Evolutionary conservation across 1,140 invertebrate genomes (phyloP).

Genomic region (Phenacoccus solenopsis): DNA sequence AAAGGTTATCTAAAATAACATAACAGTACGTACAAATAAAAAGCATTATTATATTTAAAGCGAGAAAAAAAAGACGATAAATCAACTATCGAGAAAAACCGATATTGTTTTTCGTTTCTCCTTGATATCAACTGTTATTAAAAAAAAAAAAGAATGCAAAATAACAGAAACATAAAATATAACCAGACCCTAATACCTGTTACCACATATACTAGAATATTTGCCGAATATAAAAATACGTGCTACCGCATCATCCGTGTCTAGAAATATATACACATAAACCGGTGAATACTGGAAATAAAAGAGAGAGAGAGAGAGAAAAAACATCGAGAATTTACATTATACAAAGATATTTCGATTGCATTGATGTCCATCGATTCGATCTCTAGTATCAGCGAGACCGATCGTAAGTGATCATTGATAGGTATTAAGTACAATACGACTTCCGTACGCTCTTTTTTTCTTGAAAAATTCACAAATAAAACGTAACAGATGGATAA

Average conservation of each 20-base stretch:
- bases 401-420: neutral
- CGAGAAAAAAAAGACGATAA: neutral
- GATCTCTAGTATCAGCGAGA: neutral
- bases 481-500: no score
- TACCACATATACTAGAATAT: neutral
- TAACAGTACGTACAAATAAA: no score
- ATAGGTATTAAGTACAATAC: neutral
- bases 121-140: no score
- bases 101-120: no score
- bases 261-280: neutral
- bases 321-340: no score
- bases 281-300: neutral
- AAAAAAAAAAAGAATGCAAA: neutral
- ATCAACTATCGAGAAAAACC: neutral
- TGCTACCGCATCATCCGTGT: neutral
- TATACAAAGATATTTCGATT: neutral
- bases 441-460: no score
- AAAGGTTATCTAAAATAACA: no score
- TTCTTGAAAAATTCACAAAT: no score
- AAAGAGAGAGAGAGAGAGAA: no score
- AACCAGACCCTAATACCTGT: neutral
- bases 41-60: no score
- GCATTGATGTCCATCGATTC: neutral
- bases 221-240: neutral
- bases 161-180: neutral